A percentile compares a stretch with the other conserved stretches of the same genome.
Evolutionary conservation across 2,797 vertebrate species (phyloP).

Genomic region (Macropodus opercularis): DNA sequence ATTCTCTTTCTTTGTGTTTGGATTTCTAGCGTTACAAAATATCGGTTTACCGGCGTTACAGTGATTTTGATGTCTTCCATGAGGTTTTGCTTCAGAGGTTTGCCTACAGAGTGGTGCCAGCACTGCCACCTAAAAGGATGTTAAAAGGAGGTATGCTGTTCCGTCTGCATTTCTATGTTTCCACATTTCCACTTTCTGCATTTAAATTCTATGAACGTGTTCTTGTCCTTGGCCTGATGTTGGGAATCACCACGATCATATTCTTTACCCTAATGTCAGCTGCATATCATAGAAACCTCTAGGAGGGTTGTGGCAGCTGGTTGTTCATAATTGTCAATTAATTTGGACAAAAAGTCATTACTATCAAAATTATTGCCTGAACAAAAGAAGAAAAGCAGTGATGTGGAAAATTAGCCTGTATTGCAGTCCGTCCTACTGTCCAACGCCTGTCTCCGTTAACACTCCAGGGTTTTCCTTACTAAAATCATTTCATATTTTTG

Average conservation of each 20-base stretch:
- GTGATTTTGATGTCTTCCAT: constrained; percentile 96
- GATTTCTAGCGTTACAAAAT: constrained; percentile 86
- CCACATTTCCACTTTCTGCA: not conserved
- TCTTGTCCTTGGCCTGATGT: not conserved
- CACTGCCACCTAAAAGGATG: constrained; percentile 94
- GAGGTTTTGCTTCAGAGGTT: constrained; percentile 94
- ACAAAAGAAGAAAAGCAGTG: constrained; percentile 23
- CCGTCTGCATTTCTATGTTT: not conserved
- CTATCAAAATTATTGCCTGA: constrained; percentile 27
- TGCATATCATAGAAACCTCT: not conserved
- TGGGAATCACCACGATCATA: not conserved
- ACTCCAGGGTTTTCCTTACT: not conserved
- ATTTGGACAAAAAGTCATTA: too few relatives aligned
- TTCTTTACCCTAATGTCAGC: constrained; percentile 6
- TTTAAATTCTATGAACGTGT: not conserved
- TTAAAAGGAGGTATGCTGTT: constrained; percentile 89
- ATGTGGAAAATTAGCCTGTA: constrained; percentile 40
- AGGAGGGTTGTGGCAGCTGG: not conserved
- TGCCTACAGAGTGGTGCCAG: constrained; percentile 93
- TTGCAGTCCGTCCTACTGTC: too few relatives aligned
- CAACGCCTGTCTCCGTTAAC: not conserved
- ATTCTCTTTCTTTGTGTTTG: constrained; percentile 6
- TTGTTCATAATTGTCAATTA: not conserved
- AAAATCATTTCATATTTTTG: constrained; percentile 6
- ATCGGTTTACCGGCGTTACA: constrained; percentile 93